A percentile compares a stretch with the other conserved stretches of the same genome.
phyloP scores from a whole-genome alignment of 2,113 vertebrate genomes.

The Ictalurus punctatus region DNA sequence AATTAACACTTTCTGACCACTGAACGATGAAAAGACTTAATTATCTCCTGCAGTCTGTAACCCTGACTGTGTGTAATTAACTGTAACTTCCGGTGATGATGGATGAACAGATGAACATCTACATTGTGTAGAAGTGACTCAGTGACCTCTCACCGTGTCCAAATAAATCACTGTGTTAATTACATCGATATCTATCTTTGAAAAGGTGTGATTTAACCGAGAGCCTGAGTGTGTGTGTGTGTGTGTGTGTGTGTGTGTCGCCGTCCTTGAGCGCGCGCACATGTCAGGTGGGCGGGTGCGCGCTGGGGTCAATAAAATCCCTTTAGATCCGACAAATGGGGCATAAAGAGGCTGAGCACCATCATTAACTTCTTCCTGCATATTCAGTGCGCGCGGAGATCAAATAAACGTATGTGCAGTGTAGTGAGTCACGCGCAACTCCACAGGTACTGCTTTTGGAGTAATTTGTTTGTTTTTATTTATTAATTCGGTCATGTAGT shows the following conservation, averaged over 20 bases:
- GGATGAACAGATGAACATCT: background rate
- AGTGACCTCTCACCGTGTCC: background rate
- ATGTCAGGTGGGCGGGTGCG: conserved; percentile 49
- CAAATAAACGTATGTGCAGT: background rate
- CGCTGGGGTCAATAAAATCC: conserved; percentile 61
- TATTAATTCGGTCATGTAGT: background rate
- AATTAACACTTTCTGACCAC: too few species aligned
- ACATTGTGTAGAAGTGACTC: background rate
- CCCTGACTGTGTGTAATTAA: background rate
- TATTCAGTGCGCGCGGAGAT: background rate
- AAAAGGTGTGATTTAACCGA: background rate
- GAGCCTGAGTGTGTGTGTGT: background rate
- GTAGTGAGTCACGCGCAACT: background rate
- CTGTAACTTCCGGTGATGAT: background rate
- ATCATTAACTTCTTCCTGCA: too few species aligned
- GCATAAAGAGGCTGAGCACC: background rate
- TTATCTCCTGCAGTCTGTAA: background rate
- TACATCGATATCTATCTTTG: background rate
- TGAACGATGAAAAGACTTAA: too few species aligned
- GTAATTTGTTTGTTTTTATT: background rate
- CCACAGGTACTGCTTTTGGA: background rate
- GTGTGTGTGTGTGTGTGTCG: background rate
- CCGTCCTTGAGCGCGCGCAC: background rate
- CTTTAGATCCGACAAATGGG: too few species aligned
- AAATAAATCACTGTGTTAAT: background rate